A percentile compares a stretch with the other conserved stretches of the same genome.
Evolutionary conservation across 2,797 vertebrate species (phyloP).

Genomic region (Bovichtus diacanthus): DNA sequence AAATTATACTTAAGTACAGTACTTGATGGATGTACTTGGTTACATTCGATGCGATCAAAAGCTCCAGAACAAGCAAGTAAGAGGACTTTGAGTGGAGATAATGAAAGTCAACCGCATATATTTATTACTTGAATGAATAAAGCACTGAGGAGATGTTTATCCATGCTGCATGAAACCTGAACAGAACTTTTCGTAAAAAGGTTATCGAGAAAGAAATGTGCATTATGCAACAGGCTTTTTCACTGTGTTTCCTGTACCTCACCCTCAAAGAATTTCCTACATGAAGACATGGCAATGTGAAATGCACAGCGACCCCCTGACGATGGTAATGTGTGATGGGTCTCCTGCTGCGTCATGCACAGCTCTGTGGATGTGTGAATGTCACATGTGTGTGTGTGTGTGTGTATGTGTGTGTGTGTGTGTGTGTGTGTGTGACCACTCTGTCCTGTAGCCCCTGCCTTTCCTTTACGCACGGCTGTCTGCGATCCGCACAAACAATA

Average conservation of each 20-base stretch:
- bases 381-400: background rate
- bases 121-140: background rate
- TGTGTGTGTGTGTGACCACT: slow-evolving; percentile 1
- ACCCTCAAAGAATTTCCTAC: slow-evolving; percentile 26
- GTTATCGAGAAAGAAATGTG: background rate
- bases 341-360: slow-evolving; percentile 62
- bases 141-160: background rate
- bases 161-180: background rate
- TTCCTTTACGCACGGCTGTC: slow-evolving; percentile 59
- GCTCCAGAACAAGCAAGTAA: background rate
- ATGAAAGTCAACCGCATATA: background rate
- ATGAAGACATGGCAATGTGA: slow-evolving; percentile 23
- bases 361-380: slow-evolving; percentile 39
- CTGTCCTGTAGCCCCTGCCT: slow-evolving; percentile 30
- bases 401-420: slow-evolving; percentile 22
- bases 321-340: slow-evolving; percentile 32
- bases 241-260: slow-evolving; percentile 18
- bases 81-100: background rate
- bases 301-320: slow-evolving; percentile 2
- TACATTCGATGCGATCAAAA: background rate
- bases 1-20: background rate
- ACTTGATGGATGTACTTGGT: background rate
- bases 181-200: too few species aligned
- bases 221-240: background rate
- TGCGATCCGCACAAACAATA: slow-evolving; percentile 65